Evolutionary conservation across 35 echinoderm and acorn worm species (phyloP).

Genomic region (Ophioderma brevispina): DNA sequence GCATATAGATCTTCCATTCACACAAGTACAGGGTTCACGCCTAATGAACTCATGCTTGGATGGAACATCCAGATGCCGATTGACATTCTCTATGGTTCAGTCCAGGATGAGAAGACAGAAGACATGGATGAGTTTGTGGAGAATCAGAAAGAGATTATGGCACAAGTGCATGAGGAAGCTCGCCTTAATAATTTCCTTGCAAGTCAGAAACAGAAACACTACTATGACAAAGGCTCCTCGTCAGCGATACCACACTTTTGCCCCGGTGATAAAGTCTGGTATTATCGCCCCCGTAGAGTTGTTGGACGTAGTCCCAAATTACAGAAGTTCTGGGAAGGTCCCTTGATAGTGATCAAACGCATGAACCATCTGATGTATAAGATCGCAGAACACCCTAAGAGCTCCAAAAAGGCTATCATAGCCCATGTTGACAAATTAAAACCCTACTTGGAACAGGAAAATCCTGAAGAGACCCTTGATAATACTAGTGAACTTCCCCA

Average conservation of each 20-base stretch:
- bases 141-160: too few relatives aligned
- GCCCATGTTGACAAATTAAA: background rate
- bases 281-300: background rate
- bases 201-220: background rate
- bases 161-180: background rate
- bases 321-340: background rate
- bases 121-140: too few relatives aligned
- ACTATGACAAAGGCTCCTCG: background rate
- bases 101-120: too few relatives aligned
- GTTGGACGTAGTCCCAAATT: background rate
- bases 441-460: background rate
- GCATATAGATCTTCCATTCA: too few relatives aligned
- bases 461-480: too few relatives aligned
- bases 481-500: too few relatives aligned
- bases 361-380: background rate
- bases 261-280: background rate
- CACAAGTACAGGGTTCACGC: too few relatives aligned
- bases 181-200: background rate
- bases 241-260: background rate
- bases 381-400: background rate
- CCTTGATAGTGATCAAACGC: background rate
- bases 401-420: background rate
- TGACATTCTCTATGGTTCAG: too few relatives aligned
- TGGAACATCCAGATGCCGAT: too few relatives aligned
- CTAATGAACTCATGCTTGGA: too few relatives aligned